phyloP scores from a whole-genome alignment of 2,797 vertebrate genomes.

The Myotis pilosus region DNA sequence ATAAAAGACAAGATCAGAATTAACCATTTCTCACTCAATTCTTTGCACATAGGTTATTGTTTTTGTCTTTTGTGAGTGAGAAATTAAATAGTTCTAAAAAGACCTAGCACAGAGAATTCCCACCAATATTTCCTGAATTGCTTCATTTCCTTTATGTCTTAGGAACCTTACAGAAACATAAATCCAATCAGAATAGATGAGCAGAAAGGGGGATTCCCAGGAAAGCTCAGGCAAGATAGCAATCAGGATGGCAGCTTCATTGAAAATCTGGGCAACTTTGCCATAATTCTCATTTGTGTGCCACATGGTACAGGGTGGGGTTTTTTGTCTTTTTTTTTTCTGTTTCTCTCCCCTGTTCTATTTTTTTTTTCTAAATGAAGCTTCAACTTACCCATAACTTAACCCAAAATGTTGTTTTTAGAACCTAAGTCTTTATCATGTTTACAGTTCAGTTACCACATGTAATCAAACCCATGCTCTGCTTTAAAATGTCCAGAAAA shows the following conservation, averaged over 20 bases:
- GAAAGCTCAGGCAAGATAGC: background rate
- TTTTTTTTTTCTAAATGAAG: background rate
- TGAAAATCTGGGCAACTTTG: background rate
- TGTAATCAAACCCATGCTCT: background rate
- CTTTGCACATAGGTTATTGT: background rate
- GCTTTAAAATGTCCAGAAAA: background rate
- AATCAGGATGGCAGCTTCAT: background rate
- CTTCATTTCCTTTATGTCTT: background rate
- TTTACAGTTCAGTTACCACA: background rate
- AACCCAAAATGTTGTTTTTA: background rate
- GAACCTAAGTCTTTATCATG: background rate
- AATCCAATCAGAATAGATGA: background rate
- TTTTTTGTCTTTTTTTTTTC: background rate
- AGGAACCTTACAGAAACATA: background rate
- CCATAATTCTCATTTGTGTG: background rate
- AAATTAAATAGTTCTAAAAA: conserved; percentile 4
- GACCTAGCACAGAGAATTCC: background rate
- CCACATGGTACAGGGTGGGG: background rate
- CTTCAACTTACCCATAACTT: background rate
- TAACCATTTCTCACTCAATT: background rate
- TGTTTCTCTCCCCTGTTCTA: background rate
- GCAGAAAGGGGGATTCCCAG: background rate
- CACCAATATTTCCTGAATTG: background rate
- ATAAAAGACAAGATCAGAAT: background rate
- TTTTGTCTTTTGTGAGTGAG: background rate